Conservation (phyloP, 2,113 vertebrate genomes). For the Caranx melampygus region DNA sequence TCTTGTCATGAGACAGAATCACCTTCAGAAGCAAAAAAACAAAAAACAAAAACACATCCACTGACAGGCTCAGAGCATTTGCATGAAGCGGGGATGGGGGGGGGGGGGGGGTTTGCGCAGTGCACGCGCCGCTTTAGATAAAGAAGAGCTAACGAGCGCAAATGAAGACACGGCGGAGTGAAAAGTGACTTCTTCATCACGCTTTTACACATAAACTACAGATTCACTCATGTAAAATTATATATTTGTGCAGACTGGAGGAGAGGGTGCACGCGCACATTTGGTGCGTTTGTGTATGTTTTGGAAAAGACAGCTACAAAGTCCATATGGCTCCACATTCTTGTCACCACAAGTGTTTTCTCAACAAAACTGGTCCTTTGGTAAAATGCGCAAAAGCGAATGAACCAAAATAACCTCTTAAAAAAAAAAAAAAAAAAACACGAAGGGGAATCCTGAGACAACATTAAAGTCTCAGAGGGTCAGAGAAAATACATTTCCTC, state of each 20-base stretch:
- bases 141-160: background rate
- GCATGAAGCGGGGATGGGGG: too few relatives aligned
- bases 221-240: background rate
- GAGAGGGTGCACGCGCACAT: constrained; percentile 43
- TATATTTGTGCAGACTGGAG: background rate
- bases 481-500: background rate
- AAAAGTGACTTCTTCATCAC: background rate
- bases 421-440: background rate
- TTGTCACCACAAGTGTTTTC: constrained; percentile 10
- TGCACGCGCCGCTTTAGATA: background rate
- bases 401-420: background rate
- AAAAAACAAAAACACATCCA: background rate
- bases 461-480: background rate
- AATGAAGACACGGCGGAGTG: background rate
- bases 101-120: constrained; percentile 31
- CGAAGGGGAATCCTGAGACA: background rate
- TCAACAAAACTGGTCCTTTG: constrained; percentile 27
- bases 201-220: background rate
- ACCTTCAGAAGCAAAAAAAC: background rate
- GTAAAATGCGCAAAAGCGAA: background rate
- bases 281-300: constrained; percentile 68
- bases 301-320: constrained; percentile 12
- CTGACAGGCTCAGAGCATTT: background rate
- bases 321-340: constrained; percentile 58
- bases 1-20: background rate